A percentile compares a stretch with the other conserved stretches of the same genome.
These are phyloP conservation scores for Paracyprichromis sp. DNA, from an alignment of 2,113 vertebrate species.

Conservation along the genomic window DNA sequence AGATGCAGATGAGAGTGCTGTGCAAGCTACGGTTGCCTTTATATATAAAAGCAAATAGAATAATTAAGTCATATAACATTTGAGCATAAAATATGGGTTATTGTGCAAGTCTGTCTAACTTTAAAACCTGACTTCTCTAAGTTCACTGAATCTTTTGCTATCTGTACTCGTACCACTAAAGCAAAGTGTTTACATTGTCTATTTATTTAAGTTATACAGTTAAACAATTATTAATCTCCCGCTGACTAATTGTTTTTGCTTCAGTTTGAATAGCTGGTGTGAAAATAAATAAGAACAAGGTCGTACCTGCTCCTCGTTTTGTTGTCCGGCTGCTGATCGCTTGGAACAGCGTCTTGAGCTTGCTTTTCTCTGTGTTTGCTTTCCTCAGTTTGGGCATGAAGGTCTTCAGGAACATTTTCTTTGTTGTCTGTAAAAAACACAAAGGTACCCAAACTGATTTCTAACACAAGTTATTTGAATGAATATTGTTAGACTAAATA, in stretches of 20 bases:
- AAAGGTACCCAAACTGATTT: neutral
- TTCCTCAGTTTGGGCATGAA: constrained; percentile 21
- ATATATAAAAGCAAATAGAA: neutral
- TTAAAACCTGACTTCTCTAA: neutral
- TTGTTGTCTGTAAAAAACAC: constrained; percentile 16
- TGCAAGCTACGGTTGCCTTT: neutral
- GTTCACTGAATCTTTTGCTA: neutral
- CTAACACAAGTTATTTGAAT: neutral
- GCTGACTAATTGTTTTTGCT: neutral
- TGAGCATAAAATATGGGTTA: neutral
- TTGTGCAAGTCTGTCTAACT: neutral
- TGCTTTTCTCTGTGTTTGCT: neutral
- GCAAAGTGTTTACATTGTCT: neutral
- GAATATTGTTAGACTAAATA: neutral
- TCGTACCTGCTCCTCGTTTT: constrained; percentile 34
- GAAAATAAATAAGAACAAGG: neutral
- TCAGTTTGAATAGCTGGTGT: neutral
- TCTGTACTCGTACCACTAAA: neutral
- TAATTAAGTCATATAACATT: neutral
- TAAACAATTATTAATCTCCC: neutral
- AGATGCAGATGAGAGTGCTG: neutral
- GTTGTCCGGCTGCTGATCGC: neutral
- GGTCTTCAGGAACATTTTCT: constrained; percentile 13
- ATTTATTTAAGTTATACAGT: neutral
- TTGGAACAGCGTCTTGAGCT: constrained; percentile 36